Evolutionary conservation across 1,140 invertebrate species (phyloP).

Genomic region (Drosophila sulfurigaster): DNA sequence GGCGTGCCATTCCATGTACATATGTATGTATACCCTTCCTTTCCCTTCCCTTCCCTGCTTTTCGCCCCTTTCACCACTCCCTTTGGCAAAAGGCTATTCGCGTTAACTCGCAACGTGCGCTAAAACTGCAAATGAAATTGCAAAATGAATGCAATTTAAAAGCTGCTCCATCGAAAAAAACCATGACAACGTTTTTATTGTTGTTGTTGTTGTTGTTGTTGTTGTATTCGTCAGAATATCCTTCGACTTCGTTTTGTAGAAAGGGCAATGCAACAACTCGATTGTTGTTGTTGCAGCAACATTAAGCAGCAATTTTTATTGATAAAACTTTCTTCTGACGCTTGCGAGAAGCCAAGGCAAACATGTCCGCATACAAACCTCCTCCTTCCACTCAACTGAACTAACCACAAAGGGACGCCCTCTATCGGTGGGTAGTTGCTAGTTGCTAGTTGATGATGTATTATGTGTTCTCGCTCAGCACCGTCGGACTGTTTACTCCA

Average conservation of each 20-base stretch:
- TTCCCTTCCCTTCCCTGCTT: neutral
- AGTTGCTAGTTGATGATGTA: neutral
- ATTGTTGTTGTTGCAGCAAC: constrained; percentile 51
- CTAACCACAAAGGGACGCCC: neutral
- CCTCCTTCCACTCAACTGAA: neutral
- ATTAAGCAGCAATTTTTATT: constrained; percentile 66
- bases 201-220: neutral
- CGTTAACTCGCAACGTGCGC: constrained; percentile 12
- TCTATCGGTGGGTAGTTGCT: neutral
- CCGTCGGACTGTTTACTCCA: neutral
- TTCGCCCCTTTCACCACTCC: neutral
- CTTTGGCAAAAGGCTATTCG: neutral
- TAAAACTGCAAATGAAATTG: constrained; percentile 57
- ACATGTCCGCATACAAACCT: constrained; percentile 30
- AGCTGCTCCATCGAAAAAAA: constrained; percentile 43
- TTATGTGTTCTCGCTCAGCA: neutral
- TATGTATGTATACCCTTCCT: constrained; percentile 21
- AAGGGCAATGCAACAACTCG: constrained; percentile 26
- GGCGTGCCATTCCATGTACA: constrained; percentile 17
- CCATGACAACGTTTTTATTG: constrained; percentile 53
- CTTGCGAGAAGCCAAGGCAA: constrained; percentile 60
- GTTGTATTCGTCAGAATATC: constrained; percentile 6
- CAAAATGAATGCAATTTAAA: constrained; percentile 65
- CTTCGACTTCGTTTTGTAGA: constrained; percentile 10
- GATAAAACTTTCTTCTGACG: constrained; percentile 65